phyloP scores from a whole-genome alignment of 2,888 invertebrate species.

The Lycophotia porphyrea region DNA sequence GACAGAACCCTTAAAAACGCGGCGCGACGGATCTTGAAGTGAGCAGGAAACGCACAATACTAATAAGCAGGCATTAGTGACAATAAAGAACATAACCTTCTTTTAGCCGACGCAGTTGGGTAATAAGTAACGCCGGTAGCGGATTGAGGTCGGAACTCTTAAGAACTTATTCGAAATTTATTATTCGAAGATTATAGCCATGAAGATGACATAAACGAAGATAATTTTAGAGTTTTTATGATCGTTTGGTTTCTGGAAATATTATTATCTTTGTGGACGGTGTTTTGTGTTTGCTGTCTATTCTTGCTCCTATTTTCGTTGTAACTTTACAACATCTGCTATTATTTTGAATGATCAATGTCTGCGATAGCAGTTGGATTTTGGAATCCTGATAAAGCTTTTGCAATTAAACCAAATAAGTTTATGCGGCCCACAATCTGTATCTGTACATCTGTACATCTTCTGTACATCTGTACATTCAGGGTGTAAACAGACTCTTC shows the following conservation, averaged over 20 bases:
- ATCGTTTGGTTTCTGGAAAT: conserved; percentile 28
- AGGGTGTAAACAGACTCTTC: too few species aligned
- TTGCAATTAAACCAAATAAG: neutral
- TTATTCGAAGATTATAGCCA: conserved; percentile 57
- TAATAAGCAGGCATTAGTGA: conserved; percentile 72
- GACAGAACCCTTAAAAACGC: conserved; percentile 61
- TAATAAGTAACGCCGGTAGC: conserved; percentile 74
- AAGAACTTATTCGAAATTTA: conserved; percentile 60
- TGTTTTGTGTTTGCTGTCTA: conserved; percentile 9
- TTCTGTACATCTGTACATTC: too few species aligned
- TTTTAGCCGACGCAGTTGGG: conserved; percentile 44
- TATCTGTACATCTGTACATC: too few species aligned
- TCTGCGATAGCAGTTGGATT: neutral
- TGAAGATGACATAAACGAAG: conserved; percentile 54
- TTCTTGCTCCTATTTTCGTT: neutral
- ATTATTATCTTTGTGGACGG: conserved; percentile 30
- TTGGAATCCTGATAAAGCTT: neutral
- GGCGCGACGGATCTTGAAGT: conserved; percentile 57
- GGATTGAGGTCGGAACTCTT: conserved; percentile 54
- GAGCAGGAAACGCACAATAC: conserved; percentile 75
- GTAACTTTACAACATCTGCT: neutral
- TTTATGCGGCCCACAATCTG: neutral
- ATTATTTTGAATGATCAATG: neutral
- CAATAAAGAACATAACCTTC: conserved; percentile 61
- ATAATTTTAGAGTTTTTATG: conserved; percentile 51